These are phyloP conservation scores for Chaetodon trifasciatus DNA, from an alignment of 2,797 vertebrate genomes.

Conservation along the genomic window DNA sequence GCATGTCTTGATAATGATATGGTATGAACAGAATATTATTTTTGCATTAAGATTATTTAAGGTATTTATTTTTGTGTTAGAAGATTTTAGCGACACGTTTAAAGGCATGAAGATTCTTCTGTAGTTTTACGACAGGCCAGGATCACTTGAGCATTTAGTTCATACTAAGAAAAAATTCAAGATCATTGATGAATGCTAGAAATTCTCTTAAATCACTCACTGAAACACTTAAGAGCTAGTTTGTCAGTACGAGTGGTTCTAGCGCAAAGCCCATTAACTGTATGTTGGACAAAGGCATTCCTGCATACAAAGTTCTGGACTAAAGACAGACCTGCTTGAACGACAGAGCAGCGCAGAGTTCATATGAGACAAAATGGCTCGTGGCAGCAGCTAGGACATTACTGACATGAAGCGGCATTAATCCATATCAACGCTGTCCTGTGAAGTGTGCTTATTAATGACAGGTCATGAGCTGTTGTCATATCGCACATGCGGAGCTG, in stretches of 20 bases:
- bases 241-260: neutral
- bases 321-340: conserved; percentile 20
- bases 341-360: conserved; percentile 21
- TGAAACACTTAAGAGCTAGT: neutral
- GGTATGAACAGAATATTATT: neutral
- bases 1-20: neutral
- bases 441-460: conserved; percentile 64
- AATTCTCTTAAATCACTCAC: neutral
- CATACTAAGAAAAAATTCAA: neutral
- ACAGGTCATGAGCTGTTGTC: conserved; percentile 63
- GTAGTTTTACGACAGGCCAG: neutral
- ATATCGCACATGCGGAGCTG: conserved; percentile 47
- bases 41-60: neutral
- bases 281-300: conserved; percentile 49
- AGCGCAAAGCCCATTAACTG: neutral
- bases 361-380: conserved; percentile 31
- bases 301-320: conserved; percentile 47
- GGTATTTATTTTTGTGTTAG: neutral
- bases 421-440: conserved; percentile 61
- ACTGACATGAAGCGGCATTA: conserved; percentile 53
- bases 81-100: neutral
- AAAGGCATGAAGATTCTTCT: neutral
- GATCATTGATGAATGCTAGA: neutral
- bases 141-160: neutral
- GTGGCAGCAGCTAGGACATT: conserved; percentile 47